Percentiles rank a stretch among this genome's conserved stretches.
phyloP scores from a whole-genome alignment of 2,797 vertebrate species.

The Acanthurus lineatus region DNA sequence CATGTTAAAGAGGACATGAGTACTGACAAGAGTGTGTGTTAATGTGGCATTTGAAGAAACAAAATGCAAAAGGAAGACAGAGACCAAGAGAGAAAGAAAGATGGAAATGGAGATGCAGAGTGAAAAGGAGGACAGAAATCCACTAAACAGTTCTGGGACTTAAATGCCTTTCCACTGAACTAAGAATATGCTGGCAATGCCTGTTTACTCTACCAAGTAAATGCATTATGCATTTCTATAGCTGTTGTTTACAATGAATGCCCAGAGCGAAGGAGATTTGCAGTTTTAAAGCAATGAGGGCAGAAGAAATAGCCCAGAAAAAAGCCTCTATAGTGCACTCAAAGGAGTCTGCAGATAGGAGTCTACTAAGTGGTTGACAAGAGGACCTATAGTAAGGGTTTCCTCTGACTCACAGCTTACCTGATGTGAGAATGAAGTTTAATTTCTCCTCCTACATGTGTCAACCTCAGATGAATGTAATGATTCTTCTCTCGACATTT shows the following conservation, averaged over 20 bases:
- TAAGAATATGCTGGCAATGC: conserved; percentile 17
- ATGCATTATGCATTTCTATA: conserved; percentile 52
- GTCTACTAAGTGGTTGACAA: conserved; percentile 54
- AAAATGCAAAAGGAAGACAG: not conserved
- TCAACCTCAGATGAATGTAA: not conserved
- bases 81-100: not conserved
- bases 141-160: conserved; percentile 9
- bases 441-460: conserved; percentile 7
- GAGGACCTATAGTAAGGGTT: conserved; percentile 44
- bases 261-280: conserved; percentile 12
- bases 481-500: not conserved
- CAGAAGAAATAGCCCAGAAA: conserved; percentile 49
- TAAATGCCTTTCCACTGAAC: conserved; percentile 18
- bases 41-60: not conserved
- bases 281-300: conserved; percentile 33
- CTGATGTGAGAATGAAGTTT: conserved; percentile 24
- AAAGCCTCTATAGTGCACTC: conserved; percentile 53
- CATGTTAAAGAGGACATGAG: not conserved
- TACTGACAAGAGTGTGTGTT: not conserved
- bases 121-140: not conserved
- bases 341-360: conserved; percentile 48
- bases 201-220: conserved; percentile 46
- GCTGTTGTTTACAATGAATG: conserved; percentile 55
- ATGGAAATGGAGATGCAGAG: not conserved
- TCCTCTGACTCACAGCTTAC: conserved; percentile 46